Conservation (phyloP, 2,797 vertebrate genomes). For the Danio aesculapii region DNA sequence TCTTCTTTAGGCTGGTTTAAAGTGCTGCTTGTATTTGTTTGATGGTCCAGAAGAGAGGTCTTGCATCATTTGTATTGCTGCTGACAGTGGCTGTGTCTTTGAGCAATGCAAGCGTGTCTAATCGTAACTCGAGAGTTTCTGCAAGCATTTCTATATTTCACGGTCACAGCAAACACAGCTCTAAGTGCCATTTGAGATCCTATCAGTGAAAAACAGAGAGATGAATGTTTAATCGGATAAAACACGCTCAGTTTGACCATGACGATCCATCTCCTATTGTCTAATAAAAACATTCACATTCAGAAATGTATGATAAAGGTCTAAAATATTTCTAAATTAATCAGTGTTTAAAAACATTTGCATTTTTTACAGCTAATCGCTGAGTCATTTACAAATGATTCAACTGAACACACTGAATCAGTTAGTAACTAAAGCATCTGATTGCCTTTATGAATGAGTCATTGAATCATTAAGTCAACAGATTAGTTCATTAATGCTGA, state of each 20-base stretch:
- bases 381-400: neutral
- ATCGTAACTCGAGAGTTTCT: constrained; percentile 15
- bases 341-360: too few relatives aligned
- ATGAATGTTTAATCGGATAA: neutral
- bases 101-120: constrained; percentile 7
- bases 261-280: too few relatives aligned
- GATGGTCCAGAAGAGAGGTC: neutral
- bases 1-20: neutral
- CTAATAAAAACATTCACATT: too few relatives aligned
- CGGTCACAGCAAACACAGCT: neutral
- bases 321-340: too few relatives aligned
- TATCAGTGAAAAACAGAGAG: constrained; percentile 4
- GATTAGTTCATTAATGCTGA: too few relatives aligned
- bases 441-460: too few relatives aligned
- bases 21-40: neutral
- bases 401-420: neutral
- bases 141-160: constrained; percentile 12
- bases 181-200: constrained; percentile 30
- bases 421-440: neutral
- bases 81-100: neutral
- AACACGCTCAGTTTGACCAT: too few relatives aligned
- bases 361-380: too few relatives aligned
- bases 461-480: too few relatives aligned
- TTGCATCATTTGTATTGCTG: constrained; percentile 4
- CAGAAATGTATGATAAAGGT: too few relatives aligned